Evolutionary conservation across 2,113 vertebrate species (phyloP).

Genomic region (Camelus dromedarius): DNA sequence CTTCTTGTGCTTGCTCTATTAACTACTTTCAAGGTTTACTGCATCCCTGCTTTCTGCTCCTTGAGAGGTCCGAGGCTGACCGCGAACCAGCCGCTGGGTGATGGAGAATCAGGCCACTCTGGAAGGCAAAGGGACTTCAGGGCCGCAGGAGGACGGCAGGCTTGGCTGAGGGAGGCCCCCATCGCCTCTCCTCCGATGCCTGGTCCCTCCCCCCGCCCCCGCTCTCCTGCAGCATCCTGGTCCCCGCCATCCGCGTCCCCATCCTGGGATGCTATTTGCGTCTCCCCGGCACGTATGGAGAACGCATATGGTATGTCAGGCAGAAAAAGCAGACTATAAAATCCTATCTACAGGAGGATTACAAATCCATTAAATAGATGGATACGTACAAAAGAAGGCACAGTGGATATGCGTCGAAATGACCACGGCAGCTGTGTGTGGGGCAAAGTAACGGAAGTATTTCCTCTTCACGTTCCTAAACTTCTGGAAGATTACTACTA

Average conservation of each 20-base stretch:
- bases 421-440: not conserved
- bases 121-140: not conserved
- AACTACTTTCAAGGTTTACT: conserved; percentile 36
- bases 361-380: not conserved
- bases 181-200: not conserved
- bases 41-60: not conserved
- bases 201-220: not conserved
- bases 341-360: not conserved
- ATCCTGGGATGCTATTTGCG: not conserved
- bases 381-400: not conserved
- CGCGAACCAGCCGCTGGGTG: not conserved
- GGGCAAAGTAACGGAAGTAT: not conserved
- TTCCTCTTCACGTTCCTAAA: not conserved
- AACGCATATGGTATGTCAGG: not conserved
- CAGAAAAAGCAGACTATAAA: not conserved
- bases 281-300: too few species aligned
- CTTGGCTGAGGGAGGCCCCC: too few species aligned
- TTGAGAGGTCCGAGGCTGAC: not conserved
- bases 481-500: not conserved
- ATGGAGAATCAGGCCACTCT: not conserved
- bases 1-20: not conserved
- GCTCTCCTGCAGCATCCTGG: not conserved
- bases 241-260: not conserved
- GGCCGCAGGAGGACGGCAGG: accelerated
- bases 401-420: accelerated